These are phyloP conservation scores for Creontiades dilutus DNA, from an alignment of 2,888 invertebrate genomes.

Conservation along the genomic window DNA sequence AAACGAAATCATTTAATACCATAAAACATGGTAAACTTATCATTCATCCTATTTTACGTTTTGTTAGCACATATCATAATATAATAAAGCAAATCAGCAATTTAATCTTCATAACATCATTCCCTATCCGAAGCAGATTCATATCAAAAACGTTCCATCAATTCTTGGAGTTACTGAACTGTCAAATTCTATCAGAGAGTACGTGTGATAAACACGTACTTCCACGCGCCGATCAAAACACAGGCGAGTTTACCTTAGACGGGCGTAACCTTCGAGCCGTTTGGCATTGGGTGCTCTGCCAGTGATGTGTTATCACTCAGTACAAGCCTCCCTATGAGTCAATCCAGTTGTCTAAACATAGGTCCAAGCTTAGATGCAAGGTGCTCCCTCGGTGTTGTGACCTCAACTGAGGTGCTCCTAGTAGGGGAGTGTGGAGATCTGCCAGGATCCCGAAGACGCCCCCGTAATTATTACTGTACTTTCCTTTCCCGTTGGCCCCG, in stretches of 20 bases:
- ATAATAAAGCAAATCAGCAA: no score
- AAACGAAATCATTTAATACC: no score
- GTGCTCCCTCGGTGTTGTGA: conserved; percentile 45
- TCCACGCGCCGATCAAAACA: conserved; percentile 1
- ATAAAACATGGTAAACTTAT: no score
- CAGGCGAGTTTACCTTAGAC: conserved; percentile 38
- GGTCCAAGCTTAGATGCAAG: conserved; percentile 34
- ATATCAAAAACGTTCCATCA: no score
- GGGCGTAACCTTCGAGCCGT: conserved; percentile 15
- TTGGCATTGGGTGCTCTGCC: conserved; percentile 34
- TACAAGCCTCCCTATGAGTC: conserved; percentile 44
- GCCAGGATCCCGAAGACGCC: conserved; percentile 33
- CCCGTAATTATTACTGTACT: conserved; percentile 48
- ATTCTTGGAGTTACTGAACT: no score
- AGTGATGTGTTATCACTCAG: conserved; percentile 45
- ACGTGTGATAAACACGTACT: not conserved
- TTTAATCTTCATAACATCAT: no score
- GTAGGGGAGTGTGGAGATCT: conserved; percentile 38
- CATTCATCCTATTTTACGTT: no score
- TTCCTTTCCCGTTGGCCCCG: conserved; percentile 37
- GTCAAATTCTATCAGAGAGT: no score
- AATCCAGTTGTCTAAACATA: conserved; percentile 48
- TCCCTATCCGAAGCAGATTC: no score
- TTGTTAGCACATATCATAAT: no score
- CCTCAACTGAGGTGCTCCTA: conserved; percentile 38